These are phyloP conservation scores for Drosophila biarmipes DNA, from an alignment of 1,140 invertebrate species.

Conservation along the genomic window DNA sequence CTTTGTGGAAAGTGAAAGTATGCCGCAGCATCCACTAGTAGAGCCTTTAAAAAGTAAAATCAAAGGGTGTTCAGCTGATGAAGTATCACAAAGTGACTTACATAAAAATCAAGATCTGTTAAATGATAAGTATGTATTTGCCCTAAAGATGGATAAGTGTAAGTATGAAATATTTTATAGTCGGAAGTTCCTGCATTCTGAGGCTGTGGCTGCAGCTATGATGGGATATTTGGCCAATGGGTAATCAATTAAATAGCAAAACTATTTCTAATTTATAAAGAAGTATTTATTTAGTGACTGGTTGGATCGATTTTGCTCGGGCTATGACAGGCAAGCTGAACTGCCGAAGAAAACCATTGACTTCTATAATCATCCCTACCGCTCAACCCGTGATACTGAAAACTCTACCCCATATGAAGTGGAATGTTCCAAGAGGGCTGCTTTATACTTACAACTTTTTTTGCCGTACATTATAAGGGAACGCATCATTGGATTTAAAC, in stretches of 20 bases:
- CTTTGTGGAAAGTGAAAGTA: not conserved
- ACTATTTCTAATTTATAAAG: not conserved
- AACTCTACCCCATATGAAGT: not conserved
- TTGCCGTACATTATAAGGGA: slow-evolving; percentile 19
- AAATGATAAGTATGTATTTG: not conserved
- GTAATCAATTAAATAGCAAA: not conserved
- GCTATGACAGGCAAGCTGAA: not conserved
- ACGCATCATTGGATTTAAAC: slow-evolving; percentile 12
- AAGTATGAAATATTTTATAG: not conserved
- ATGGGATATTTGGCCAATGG: not conserved
- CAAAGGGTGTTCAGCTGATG: not conserved
- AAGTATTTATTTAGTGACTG: not conserved
- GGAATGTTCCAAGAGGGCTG: slow-evolving; percentile 5
- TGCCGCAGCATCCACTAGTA: not conserved
- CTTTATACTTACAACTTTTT: not conserved
- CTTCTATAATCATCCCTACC: slow-evolving; percentile 18
- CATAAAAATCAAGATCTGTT: not conserved
- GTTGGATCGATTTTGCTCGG: not conserved
- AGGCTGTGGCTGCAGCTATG: not conserved
- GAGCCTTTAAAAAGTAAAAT: not conserved
- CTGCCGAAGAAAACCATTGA: not conserved
- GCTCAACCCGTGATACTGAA: not conserved
- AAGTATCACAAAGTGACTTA: not conserved
- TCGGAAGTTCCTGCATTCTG: not conserved
- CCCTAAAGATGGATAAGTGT: not conserved